These are phyloP conservation scores for Acromyrmex heyeri DNA, from an alignment of 1,140 invertebrate species.

Conservation along the genomic window DNA sequence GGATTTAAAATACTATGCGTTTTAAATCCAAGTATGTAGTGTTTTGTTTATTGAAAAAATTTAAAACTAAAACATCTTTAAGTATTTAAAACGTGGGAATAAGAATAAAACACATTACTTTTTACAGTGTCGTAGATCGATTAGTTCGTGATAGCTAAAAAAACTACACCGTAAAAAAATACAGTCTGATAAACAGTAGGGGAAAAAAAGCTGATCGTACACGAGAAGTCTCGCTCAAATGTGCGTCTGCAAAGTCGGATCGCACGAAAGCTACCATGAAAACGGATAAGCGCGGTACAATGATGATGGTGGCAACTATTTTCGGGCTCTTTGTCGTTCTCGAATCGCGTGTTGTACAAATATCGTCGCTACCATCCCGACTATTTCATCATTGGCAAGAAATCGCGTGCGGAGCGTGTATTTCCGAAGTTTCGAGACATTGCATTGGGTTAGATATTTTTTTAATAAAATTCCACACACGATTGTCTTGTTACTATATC, in stretches of 20 bases:
- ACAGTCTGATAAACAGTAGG: neutral
- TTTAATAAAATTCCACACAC: neutral
- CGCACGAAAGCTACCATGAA: slow-evolving; percentile 35
- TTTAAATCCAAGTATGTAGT: no score
- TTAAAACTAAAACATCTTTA: no score
- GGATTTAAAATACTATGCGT: no score
- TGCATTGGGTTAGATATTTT: neutral
- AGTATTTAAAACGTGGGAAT: no score
- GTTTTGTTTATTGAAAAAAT: no score
- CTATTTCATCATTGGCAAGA: neutral
- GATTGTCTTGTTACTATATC: neutral
- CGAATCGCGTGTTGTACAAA: slow-evolving; percentile 23
- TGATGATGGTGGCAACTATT: slow-evolving; percentile 26
- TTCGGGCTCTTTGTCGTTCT: neutral
- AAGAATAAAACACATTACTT: no score
- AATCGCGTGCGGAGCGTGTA: neutral
- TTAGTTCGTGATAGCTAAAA: neutral
- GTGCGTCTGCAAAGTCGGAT: slow-evolving; percentile 10
- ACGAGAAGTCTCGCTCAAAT: neutral
- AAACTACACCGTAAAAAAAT: neutral
- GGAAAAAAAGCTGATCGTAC: neutral
- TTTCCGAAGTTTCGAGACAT: neutral
- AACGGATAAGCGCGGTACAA: slow-evolving; percentile 21
- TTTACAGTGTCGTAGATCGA: neutral
- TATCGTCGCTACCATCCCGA: neutral